phyloP scores from a whole-genome alignment of 1,140 invertebrate genomes.

The Octopus sinensis region DNA sequence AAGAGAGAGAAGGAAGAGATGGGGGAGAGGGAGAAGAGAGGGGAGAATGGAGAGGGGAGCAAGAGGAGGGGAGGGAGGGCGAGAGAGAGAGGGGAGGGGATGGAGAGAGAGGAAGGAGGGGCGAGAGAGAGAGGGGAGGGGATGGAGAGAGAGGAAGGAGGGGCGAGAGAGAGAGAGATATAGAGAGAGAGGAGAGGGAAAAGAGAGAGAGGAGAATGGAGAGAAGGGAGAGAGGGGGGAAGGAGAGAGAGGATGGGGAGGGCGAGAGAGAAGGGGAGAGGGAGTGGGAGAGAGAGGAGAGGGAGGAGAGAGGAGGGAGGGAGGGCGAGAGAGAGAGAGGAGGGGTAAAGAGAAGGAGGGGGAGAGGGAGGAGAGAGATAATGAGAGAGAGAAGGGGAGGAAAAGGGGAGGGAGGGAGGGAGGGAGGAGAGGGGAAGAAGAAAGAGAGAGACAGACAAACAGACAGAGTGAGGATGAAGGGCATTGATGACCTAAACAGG shows the following conservation, averaged over 20 bases:
- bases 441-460: neutral
- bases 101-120: neutral
- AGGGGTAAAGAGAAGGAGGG: neutral
- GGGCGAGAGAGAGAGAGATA: neutral
- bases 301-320: neutral
- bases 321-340: neutral
- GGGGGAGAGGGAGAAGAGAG: neutral
- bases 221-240: neutral
- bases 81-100: neutral
- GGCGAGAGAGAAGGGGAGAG: neutral
- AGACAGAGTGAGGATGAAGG: neutral
- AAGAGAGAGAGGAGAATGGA: neutral
- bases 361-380: neutral
- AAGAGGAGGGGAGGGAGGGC: neutral
- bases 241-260: neutral
- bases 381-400: neutral
- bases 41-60: neutral
- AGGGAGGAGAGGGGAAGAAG: neutral
- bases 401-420: neutral
- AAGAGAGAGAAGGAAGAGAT: neutral
- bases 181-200: neutral
- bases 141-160: neutral
- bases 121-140: neutral
- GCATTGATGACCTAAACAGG: neutral
- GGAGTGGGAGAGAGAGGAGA: neutral